Evolutionary conservation across 2,113 vertebrate genomes (phyloP).

Genomic region (Microcebus ravelobensis): DNA sequence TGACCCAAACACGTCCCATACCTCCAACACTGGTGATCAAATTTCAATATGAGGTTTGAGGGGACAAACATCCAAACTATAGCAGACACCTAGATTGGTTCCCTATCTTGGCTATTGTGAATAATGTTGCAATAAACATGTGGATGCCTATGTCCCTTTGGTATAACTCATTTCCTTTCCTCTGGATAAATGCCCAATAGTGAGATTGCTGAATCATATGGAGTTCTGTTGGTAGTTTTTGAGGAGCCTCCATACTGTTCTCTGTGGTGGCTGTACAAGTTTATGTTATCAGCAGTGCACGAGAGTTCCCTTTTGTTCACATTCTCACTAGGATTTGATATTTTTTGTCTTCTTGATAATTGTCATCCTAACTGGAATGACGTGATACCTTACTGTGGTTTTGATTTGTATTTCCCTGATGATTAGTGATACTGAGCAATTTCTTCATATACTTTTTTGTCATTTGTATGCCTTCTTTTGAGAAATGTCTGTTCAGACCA

Average conservation of each 20-base stretch:
- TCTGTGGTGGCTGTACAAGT: neutral
- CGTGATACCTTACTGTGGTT: neutral
- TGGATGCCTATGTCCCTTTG: neutral
- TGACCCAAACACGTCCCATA: neutral
- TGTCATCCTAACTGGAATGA: neutral
- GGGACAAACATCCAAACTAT: neutral
- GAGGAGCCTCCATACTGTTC: neutral
- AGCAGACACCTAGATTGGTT: neutral
- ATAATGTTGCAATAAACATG: neutral
- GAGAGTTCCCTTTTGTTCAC: neutral
- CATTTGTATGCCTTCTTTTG: neutral
- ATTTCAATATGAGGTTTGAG: neutral
- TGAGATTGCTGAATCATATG: neutral
- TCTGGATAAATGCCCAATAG: neutral
- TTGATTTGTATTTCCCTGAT: neutral
- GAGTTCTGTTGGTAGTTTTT: neutral
- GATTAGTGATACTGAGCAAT: neutral
- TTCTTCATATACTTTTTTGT: neutral
- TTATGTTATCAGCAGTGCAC: neutral
- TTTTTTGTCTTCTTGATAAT: neutral
- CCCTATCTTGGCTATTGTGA: neutral
- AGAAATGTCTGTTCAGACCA: neutral
- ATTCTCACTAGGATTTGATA: neutral
- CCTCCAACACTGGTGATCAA: neutral
- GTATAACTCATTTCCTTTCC: neutral